phyloP scores from a whole-genome alignment of 2,888 invertebrate genomes.

The Eristalis intricaria region DNA sequence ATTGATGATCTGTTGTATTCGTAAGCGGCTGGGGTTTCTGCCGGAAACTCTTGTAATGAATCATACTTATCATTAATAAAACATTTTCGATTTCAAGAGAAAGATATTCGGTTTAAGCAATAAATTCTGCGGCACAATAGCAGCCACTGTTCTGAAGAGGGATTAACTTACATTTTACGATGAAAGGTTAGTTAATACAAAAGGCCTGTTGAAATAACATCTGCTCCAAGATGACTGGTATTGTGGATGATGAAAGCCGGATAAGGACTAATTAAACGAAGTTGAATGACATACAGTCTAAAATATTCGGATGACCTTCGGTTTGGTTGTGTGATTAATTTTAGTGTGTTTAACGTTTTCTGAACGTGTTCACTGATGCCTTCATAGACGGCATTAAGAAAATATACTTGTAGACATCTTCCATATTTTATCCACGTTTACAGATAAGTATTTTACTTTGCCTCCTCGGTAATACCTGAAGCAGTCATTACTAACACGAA shows the following conservation, averaged over 20 bases:
- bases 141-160: not conserved
- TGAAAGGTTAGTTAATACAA: not conserved
- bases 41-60: not conserved
- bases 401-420: no score
- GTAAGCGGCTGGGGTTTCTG: not conserved
- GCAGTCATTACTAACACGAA: no score
- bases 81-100: not conserved
- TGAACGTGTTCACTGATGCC: not conserved
- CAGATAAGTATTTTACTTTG: no score
- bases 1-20: not conserved
- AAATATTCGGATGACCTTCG: not conserved
- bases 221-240: not conserved
- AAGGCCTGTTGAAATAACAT: not conserved
- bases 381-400: not conserved
- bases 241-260: not conserved
- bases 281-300: not conserved
- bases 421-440: no score
- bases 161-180: not conserved
- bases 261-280: not conserved
- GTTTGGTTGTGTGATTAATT: not conserved
- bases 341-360: not conserved
- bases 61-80: not conserved
- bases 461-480: no score
- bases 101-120: not conserved
- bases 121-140: not conserved